Evolutionary conservation across 2,888 invertebrate genomes (phyloP).

Genomic region (Steinernema carpocapsae): DNA sequence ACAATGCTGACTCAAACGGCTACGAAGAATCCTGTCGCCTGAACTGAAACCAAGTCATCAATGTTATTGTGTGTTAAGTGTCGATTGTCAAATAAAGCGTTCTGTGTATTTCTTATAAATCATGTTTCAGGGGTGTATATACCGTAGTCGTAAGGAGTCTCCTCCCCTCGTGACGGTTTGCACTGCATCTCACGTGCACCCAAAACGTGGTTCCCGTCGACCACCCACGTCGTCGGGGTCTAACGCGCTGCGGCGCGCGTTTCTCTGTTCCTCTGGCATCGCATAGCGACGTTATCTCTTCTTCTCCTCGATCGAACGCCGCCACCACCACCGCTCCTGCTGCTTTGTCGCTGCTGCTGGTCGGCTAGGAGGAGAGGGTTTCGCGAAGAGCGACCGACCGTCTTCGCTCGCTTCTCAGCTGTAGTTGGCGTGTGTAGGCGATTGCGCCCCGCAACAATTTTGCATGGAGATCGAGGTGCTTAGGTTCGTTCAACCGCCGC

Average conservation of each 20-base stretch:
- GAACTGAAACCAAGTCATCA: background rate
- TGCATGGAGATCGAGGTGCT: background rate
- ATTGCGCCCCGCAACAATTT: conserved; percentile 15
- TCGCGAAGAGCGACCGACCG: background rate
- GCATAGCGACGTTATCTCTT: background rate
- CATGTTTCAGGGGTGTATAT: background rate
- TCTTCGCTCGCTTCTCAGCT: background rate
- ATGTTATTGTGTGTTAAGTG: conserved; percentile 2
- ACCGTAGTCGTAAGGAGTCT: background rate
- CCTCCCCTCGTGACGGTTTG: background rate
- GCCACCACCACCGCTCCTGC: background rate
- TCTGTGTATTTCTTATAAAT: background rate
- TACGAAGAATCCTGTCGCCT: background rate
- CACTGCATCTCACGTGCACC: conserved; percentile 1
- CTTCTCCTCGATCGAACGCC: conserved; percentile 8
- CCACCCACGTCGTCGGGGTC: background rate
- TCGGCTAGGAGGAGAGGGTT: background rate
- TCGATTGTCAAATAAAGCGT: background rate
- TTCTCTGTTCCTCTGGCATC: background rate
- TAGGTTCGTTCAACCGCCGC: background rate
- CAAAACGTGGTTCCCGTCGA: background rate
- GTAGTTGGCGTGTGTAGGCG: background rate
- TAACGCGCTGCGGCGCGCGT: background rate
- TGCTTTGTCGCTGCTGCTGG: background rate
- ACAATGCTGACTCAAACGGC: conserved; percentile 88